Base-by-base conservation (phyloP, 2,797 vertebrate genomes). In the Capromys pilorides region DNA sequence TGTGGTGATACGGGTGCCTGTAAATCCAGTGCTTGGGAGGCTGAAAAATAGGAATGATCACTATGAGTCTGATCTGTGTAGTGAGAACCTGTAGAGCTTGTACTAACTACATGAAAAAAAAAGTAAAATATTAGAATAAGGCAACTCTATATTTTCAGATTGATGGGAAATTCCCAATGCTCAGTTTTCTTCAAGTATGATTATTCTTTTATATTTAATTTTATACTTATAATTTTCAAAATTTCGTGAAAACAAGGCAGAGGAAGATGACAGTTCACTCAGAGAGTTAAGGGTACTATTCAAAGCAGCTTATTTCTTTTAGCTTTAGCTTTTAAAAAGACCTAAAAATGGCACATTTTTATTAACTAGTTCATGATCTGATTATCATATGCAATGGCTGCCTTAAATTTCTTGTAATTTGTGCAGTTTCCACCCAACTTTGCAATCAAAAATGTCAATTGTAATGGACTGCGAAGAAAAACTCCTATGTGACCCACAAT, bases 351-450 rank as follows among this genome's bases (percentile, higher is more conserved):
- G 4, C 22, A 62, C 73, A 83, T 86, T 80, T 49, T 95, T 90
- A 41, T 78, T 90, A 96, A 75, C 16, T 71, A 8, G 3, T 86
- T 78, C 24, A 24, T 77, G 39, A 33, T 75, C 5, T 89, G 33
- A 85, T 80, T 45, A 85, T 66, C 19, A 31, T 4, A 86, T 59
- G 21, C 26, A 93, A 45, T 10, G 62, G 73, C 51, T 1, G 2
- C 84, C 92, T 93, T 79, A 31, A 80, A 81, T 92, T 88, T 81
- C 11, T 66, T 90, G 80, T 88, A 80, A 78, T 86, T 91, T 93
- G 28, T 66, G 45, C 9, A 45, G 57, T 6, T 51, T 59, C 36
- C 33, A 77, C n/a, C 69, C 19, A 86, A 54, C 26, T 61, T 61
- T 24, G 6, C 69, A 80, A 83, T 86, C 18, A 95, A 92, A 95